Conservation (phyloP, 2,888 invertebrate species). For the Oasisia sp. region DNA sequence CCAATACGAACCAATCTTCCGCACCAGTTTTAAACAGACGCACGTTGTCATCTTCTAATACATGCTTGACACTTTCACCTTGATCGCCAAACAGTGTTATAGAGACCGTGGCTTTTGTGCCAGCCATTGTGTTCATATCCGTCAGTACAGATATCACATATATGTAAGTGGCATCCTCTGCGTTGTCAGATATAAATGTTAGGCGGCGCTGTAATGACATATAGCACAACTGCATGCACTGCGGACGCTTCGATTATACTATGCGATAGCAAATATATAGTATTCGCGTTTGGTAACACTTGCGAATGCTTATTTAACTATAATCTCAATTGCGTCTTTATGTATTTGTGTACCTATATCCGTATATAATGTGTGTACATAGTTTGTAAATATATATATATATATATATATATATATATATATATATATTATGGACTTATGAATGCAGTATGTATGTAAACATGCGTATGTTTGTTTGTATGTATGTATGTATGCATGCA, state of each 20-base stretch:
- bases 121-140: constrained; percentile 51
- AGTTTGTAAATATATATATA: no score
- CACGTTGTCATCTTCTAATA: not conserved
- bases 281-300: no score
- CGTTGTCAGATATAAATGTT: constrained; percentile 45
- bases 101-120: constrained; percentile 53
- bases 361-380: no score
- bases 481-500: no score
- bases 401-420: no score
- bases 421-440: no score
- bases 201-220: constrained; percentile 44
- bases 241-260: not conserved
- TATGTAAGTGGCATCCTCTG: constrained; percentile 40
- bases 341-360: no score
- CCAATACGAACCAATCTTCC: constrained; percentile 57
- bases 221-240: not conserved
- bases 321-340: no score
- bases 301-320: no score
- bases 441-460: no score
- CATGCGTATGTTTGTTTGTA: no score
- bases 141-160: constrained; percentile 54
- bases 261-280: no score
- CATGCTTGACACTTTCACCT: constrained; percentile 29
- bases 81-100: constrained; percentile 41
- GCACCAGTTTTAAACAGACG: constrained; percentile 41